A percentile compares a stretch with the other conserved stretches of the same genome.
Conservation (phyloP, 2,797 vertebrate genomes). For the Siniperca undulata region DNA sequence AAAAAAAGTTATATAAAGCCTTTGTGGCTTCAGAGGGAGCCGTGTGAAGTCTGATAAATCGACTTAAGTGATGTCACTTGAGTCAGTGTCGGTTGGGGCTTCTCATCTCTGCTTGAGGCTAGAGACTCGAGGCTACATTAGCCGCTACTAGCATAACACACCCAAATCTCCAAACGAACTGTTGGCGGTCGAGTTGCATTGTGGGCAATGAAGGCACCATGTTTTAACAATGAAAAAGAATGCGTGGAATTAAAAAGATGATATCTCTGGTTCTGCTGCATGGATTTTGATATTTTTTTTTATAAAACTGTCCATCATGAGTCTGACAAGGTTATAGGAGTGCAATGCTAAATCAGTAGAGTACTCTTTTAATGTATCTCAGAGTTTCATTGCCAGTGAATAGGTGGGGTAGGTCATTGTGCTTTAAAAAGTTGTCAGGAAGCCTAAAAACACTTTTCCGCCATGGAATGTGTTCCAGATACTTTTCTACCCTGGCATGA, state of each 20-base stretch:
- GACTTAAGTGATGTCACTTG: constrained; percentile 13
- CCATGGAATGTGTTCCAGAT: neutral
- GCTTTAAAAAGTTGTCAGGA: constrained; percentile 14
- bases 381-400: constrained; percentile 6
- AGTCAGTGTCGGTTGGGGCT: neutral
- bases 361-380: neutral
- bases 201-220: neutral
- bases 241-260: neutral
- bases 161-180: neutral
- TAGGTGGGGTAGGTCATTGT: constrained; percentile 1
- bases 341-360: neutral
- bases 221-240: neutral
- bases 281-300: neutral
- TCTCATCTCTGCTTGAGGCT: neutral
- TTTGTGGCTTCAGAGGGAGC: neutral
- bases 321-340: neutral
- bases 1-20: neutral
- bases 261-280: neutral
- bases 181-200: neutral
- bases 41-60: neutral
- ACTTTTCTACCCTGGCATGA: constrained; percentile 18
- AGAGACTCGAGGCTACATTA: neutral
- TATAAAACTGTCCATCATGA: neutral
- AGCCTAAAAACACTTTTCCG: constrained; percentile 9
- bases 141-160: neutral